phyloP scores from a whole-genome alignment of 2,888 invertebrate genomes.

The Stenotaenia linearis region DNA sequence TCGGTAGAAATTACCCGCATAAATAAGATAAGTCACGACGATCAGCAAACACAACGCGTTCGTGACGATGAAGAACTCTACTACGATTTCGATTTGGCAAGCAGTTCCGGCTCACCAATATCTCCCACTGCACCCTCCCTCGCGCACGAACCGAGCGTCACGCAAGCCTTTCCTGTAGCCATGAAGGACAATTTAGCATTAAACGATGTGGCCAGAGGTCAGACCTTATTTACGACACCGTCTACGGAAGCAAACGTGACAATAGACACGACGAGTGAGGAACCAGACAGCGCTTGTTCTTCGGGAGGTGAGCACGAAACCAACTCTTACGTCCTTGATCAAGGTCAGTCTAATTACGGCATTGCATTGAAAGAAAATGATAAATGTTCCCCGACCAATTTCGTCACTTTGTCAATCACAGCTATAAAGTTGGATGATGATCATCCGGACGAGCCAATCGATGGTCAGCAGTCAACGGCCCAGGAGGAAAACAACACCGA shows the following conservation, averaged over 20 bases:
- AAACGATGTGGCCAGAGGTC: background rate
- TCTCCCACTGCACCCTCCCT: background rate
- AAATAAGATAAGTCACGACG: background rate
- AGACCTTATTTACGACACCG: background rate
- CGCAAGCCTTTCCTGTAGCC: background rate
- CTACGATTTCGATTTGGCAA: conserved; percentile 52
- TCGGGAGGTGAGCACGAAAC: background rate
- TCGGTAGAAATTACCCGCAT: background rate
- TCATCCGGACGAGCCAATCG: background rate
- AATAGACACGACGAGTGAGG: background rate
- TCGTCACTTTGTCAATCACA: background rate
- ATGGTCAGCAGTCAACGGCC: background rate
- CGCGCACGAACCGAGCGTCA: background rate
- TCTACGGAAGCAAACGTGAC: conserved; percentile 53
- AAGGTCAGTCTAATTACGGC: conserved; percentile 27
- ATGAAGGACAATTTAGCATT: background rate
- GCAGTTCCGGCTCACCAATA: conserved; percentile 40
- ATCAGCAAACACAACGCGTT: too few relatives aligned
- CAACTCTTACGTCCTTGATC: conserved; percentile 24
- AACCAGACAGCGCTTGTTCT: conserved; percentile 1
- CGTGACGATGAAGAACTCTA: conserved; percentile 43
- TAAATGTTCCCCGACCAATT: background rate
- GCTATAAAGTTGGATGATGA: background rate
- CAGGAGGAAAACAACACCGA: conserved; percentile 35
- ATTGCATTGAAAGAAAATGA: background rate